Conservation (phyloP, 2,797 vertebrate species). For the Bovichtus variegatus region DNA sequence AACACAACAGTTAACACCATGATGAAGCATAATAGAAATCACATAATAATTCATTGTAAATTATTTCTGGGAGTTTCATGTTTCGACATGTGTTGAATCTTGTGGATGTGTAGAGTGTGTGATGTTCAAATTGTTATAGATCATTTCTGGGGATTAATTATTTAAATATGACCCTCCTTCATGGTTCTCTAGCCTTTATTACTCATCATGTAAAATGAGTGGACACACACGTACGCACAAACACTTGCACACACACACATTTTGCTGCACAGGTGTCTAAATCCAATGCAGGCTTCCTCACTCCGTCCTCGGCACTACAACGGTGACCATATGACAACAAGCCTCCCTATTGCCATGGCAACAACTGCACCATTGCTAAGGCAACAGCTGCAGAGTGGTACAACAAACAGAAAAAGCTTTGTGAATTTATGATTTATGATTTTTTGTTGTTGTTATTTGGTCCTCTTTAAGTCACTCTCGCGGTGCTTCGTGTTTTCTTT, state of each 20-base stretch:
- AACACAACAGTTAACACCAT: conserved; percentile 2
- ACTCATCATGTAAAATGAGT: conserved; percentile 18
- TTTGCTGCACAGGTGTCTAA: conserved; percentile 42
- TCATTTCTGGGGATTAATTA: conserved; percentile 19
- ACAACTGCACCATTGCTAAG: conserved; percentile 88
- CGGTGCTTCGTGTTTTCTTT: conserved; percentile 61
- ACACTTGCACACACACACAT: not conserved
- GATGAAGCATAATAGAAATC: not conserved
- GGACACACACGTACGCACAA: conserved; percentile 1
- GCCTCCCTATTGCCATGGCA: conserved; percentile 83
- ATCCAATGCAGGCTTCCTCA: conserved; percentile 48
- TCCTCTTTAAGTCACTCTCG: conserved; percentile 38
- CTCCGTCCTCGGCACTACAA: conserved; percentile 46
- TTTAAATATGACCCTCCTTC: conserved; percentile 35
- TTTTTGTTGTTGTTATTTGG: conserved; percentile 9
- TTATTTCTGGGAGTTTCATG: not conserved
- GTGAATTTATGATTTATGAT: too few species aligned
- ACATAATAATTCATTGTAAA: not conserved
- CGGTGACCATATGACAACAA: conserved; percentile 77
- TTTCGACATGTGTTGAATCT: not conserved
- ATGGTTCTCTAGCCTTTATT: conserved; percentile 15
- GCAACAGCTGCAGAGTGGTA: conserved; percentile 86
- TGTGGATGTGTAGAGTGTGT: not conserved
- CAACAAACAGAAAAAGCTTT: conserved; percentile 77
- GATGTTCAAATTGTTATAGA: conserved; percentile 2